Conservation (phyloP, 2,797 vertebrate genomes). For the Lagorchestes hirsutus region DNA sequence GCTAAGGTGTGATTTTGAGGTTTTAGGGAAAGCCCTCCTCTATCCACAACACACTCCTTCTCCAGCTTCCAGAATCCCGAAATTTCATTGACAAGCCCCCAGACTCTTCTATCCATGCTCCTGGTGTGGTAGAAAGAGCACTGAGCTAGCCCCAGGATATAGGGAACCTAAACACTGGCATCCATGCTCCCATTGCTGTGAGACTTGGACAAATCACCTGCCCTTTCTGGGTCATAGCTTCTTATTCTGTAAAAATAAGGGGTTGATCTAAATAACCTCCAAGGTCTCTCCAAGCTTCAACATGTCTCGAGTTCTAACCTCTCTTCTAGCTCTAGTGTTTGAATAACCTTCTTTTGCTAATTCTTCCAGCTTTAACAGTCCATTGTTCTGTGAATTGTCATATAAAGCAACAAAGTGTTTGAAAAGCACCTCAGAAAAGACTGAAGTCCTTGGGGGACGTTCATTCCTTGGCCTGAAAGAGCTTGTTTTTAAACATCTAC, state of each 20-base stretch:
- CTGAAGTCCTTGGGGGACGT: neutral
- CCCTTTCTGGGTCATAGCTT: neutral
- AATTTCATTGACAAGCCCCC: neutral
- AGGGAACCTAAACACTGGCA: neutral
- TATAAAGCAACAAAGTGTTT: neutral
- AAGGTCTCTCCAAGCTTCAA: neutral
- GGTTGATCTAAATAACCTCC: neutral
- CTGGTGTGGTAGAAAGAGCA: neutral
- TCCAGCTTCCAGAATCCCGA: neutral
- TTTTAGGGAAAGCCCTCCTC: neutral
- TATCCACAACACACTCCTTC: neutral
- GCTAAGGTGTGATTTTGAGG: neutral
- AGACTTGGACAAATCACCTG: neutral
- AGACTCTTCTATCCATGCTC: neutral
- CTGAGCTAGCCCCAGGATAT: neutral
- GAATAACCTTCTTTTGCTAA: neutral
- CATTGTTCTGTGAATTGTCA: conserved; percentile 41
- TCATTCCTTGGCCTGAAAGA: conserved; percentile 18
- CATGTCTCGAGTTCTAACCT: neutral
- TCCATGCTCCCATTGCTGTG: neutral
- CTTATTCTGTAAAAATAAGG: neutral
- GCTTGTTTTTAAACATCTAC: conserved; percentile 38
- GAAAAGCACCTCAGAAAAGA: conserved; percentile 20
- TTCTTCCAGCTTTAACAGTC: conserved; percentile 9
- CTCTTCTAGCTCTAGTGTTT: neutral